These are phyloP conservation scores for Petrocephalus microphthalmus DNA, from an alignment of 2,113 vertebrate species.

Conservation along the genomic window DNA sequence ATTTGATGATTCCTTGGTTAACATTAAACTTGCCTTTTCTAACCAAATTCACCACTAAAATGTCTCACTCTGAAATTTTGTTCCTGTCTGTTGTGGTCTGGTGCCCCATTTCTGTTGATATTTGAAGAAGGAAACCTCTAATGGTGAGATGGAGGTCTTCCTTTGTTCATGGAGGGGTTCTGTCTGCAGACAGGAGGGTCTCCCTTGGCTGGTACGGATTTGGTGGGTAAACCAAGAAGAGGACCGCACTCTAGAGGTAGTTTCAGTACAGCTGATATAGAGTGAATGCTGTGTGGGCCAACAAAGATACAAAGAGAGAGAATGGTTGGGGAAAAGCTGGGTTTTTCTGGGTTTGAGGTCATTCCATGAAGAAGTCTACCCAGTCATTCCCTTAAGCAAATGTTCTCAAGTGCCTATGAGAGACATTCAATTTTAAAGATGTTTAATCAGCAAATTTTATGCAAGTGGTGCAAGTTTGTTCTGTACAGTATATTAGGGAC, in stretches of 20 bases:
- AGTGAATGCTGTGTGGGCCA: neutral
- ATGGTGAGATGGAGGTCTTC: neutral
- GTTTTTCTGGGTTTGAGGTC: neutral
- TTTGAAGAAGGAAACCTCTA: neutral
- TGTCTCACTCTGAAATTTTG: neutral
- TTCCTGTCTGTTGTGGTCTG: neutral
- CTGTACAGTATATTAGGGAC: neutral
- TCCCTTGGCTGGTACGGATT: neutral
- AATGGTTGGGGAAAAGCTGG: neutral
- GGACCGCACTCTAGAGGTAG: neutral
- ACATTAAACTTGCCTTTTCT: conserved; percentile 10
- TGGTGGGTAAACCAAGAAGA: neutral
- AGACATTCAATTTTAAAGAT: neutral
- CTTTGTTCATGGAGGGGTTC: neutral
- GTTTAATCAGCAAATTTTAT: neutral
- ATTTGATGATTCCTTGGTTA: conserved; percentile 6
- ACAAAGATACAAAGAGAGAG: neutral
- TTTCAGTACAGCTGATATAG: neutral
- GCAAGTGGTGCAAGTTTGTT: neutral
- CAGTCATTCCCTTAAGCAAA: neutral
- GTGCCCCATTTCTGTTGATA: neutral
- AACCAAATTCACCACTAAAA: conserved; percentile 5
- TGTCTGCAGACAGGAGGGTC: neutral
- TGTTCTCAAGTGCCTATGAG: neutral
- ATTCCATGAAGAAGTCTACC: neutral